Conservation (phyloP, 2,888 invertebrate species). For the Pseudococcus longispinus region DNA sequence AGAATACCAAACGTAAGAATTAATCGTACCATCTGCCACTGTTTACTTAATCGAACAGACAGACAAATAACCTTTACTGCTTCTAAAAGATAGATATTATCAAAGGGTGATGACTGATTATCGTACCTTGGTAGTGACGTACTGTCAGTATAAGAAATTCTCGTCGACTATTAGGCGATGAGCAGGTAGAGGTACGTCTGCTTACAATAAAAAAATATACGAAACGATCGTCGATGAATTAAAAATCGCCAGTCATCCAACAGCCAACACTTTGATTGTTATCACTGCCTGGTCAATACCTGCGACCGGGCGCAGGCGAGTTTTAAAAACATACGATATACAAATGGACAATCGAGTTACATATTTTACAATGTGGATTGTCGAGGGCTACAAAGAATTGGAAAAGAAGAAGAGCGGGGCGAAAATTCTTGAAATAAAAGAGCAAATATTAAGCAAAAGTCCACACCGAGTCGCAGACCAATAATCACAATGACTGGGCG, state of each 20-base stretch:
- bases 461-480: not conserved
- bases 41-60: slow-evolving; percentile 52
- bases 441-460: not conserved
- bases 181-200: not conserved
- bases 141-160: slow-evolving; percentile 3
- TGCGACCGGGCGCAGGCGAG: slow-evolving; percentile 13
- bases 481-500: slow-evolving; percentile 10
- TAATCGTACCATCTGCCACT: slow-evolving; percentile 51
- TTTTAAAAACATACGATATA: slow-evolving; percentile 43
- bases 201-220: not conserved
- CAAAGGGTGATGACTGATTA: slow-evolving; percentile 52
- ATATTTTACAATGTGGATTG: not conserved
- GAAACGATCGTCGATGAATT: slow-evolving; percentile 33
- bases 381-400: not conserved
- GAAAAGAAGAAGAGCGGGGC: not conserved
- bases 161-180: not conserved
- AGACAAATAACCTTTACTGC: slow-evolving; percentile 50
- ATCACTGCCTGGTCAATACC: slow-evolving; percentile 39
- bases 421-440: slow-evolving; percentile 9
- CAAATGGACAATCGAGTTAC: slow-evolving; percentile 7
- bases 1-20: not conserved
- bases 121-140: slow-evolving; percentile 35
- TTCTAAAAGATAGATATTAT: slow-evolving; percentile 35
- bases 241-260: slow-evolving; percentile 40
- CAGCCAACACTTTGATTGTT: slow-evolving; percentile 32